Evolutionary conservation across 2,113 vertebrate genomes (phyloP).

Genomic region (Hiodon alosoides): DNA sequence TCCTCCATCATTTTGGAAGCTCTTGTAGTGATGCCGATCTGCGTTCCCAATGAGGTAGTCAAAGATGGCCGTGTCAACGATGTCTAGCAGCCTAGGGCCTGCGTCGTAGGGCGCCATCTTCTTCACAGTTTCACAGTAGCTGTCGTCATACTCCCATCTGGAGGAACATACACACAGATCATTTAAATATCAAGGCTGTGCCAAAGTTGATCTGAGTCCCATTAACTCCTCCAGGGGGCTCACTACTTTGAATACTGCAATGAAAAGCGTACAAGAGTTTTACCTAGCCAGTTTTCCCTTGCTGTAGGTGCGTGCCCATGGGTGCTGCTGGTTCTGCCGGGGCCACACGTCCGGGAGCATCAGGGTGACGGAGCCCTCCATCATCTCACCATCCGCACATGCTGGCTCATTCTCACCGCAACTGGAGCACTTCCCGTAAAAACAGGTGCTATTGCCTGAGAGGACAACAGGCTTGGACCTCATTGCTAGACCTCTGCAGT

Average conservation of each 20-base stretch:
- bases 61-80: constrained; percentile 91
- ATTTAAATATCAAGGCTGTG: neutral
- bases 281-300: constrained; percentile 95
- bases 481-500: neutral
- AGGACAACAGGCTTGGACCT: neutral
- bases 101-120: constrained; percentile 94
- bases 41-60: constrained; percentile 96
- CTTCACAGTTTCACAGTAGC: constrained; percentile 95
- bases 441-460: constrained; percentile 90
- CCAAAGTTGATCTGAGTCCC: neutral
- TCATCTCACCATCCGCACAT: constrained; percentile 82
- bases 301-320: constrained; percentile 93
- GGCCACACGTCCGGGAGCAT: constrained; percentile 98
- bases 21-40: constrained; percentile 96
- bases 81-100: constrained; percentile 85
- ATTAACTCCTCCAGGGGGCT: neutral
- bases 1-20: constrained; percentile 94
- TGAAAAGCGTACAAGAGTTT: neutral
- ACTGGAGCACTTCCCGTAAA: constrained; percentile 98
- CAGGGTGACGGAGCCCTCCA: constrained; percentile 91
- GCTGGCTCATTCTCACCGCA: constrained; percentile 94
- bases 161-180: neutral
- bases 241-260: neutral
- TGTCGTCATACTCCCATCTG: constrained; percentile 98
- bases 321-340: constrained; percentile 92